A percentile compares a stretch with the other conserved stretches of the same genome.
Conservation (phyloP, 1,140 invertebrate species). For the Andricus grossulariae region DNA sequence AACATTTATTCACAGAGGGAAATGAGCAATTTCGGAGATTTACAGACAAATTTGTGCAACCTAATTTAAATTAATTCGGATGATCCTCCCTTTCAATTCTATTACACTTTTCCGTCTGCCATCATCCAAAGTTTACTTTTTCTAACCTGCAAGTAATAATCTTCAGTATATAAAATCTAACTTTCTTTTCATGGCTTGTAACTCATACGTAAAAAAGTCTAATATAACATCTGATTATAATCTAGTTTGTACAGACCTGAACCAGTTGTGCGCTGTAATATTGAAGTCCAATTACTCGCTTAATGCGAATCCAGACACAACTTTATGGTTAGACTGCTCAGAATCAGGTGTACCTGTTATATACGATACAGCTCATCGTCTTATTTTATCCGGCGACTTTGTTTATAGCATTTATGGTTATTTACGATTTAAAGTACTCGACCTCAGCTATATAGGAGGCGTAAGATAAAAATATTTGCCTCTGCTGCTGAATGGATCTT, state of each 20-base stretch:
- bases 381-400: conserved; percentile 54
- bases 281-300: conserved; percentile 58
- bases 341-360: conserved; percentile 42
- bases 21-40: too few species aligned
- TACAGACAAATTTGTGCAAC: too few species aligned
- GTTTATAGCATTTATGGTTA: conserved; percentile 51
- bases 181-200: not conserved
- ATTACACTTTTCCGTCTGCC: not conserved
- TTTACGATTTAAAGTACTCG: conserved; percentile 44
- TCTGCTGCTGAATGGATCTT: too few species aligned
- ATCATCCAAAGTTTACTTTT: not conserved
- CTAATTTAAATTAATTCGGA: too few species aligned
- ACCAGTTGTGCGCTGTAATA: conserved; percentile 39
- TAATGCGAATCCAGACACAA: conserved; percentile 41
- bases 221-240: conserved; percentile 5
- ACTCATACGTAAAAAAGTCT: not conserved
- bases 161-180: not conserved
- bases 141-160: not conserved
- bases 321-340: conserved; percentile 34
- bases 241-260: not conserved
- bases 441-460: conserved; percentile 11
- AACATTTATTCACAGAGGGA: too few species aligned
- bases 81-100: not conserved
- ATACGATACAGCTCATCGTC: conserved; percentile 34
- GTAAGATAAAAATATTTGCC: too few species aligned